phyloP scores from a whole-genome alignment of 2,797 vertebrate genomes.

The Hippoglossus hippoglossus region DNA sequence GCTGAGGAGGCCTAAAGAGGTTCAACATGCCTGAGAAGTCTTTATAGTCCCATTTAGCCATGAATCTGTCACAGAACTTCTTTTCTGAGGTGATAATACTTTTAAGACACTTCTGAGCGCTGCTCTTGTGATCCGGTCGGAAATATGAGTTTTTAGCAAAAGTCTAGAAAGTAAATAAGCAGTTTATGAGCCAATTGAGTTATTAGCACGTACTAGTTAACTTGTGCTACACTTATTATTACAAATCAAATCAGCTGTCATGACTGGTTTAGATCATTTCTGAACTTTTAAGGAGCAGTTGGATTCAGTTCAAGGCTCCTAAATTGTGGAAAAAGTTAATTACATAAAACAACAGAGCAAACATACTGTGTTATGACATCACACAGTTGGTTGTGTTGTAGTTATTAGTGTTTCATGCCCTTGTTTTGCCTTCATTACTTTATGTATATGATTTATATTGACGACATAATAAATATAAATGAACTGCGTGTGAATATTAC shows the following conservation, averaged over 20 bases:
- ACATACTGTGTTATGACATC: conserved; percentile 13
- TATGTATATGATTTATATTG: conserved; percentile 29
- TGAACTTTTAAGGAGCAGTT: conserved; percentile 16
- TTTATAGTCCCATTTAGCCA: too few species aligned
- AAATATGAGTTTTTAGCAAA: conserved; percentile 40
- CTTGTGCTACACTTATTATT: conserved; percentile 54
- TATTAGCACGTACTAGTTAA: conserved; percentile 28
- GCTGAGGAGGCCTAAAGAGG: too few species aligned
- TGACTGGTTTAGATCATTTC: conserved; percentile 38
- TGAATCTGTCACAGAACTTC: conserved; percentile 42
- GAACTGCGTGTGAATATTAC: conserved; percentile 3
- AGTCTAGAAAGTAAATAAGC: conserved; percentile 30
- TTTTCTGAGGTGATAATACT: conserved; percentile 52
- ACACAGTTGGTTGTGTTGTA: conserved; percentile 13
- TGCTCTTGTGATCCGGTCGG: conserved; percentile 27
- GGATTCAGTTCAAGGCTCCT: conserved; percentile 22
- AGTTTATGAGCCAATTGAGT: conserved; percentile 51
- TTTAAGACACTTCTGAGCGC: conserved; percentile 54
- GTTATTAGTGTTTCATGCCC: conserved; percentile 39
- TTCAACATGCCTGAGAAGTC: too few species aligned
- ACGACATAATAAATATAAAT: too few species aligned
- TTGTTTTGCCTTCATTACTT: conserved; percentile 22
- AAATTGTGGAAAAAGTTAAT: conserved; percentile 34
- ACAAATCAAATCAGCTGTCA: conserved; percentile 36
- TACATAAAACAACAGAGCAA: conserved; percentile 46